Evolutionary conservation across 2,888 invertebrate genomes (phyloP), one percentile per base, ranked within the genome.

Genomic region (Metalampra italica): DNA sequence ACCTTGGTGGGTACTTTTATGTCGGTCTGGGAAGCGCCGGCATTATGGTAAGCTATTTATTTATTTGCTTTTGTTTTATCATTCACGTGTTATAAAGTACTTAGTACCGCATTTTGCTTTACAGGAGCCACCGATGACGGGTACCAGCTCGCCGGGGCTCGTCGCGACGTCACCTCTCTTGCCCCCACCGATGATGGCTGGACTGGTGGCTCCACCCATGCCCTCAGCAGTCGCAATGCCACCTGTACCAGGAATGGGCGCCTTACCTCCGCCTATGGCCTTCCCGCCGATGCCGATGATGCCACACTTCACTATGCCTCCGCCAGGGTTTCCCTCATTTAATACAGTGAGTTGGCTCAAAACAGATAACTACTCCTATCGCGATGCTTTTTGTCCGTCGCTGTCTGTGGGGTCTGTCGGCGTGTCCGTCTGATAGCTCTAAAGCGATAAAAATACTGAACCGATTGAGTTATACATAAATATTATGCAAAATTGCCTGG

Each of bases 221-320:
- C 90, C 91, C 1, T 86, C 90, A 2, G 71, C 90, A 11, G 85
- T 87, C 0, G 84, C 90, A 0, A 90, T 92, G 84, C 90, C 90
- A 0, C 87, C 88, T 0, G 84, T 87, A 30, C 84, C 90, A 0
- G 81, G 66, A 43, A 75, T 88, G 68, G 75, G 82, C 7, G 80
- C 80, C 3, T 62, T 90, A 52, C 85, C 89, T 46, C 86, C 90
- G 1, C 82, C 87, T 0, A 84, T 91, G 83, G 89, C 81, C 22
- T 91, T 90, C 60, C 91, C 92, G 8, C 90, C 92, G 2, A 92
- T 93, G 8, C 90, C 92, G 2, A 92, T 93, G 85, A 91, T 94
- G 51, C 92, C 94, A 22, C 93, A 94, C 15, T 95, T 95, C 75
- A 93, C 92, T 37, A 93, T 95, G 71, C 96, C 96, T 36, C 95